Evolutionary conservation across 2,888 invertebrate genomes (phyloP), one percentile per base, ranked within the genome.

Genomic region (Antheraea yamamai): DNA sequence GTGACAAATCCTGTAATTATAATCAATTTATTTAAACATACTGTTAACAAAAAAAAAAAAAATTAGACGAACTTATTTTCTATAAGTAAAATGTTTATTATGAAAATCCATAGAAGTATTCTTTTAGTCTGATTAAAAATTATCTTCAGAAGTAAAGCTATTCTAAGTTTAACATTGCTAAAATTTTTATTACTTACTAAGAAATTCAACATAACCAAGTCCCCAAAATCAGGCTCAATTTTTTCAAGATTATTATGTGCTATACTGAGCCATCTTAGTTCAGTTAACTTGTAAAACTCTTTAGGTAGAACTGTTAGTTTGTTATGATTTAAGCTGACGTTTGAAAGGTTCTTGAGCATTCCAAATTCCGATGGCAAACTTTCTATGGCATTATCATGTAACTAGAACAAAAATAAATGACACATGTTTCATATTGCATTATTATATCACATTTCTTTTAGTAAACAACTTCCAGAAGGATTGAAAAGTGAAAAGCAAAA

Each of bases 311-410:
- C 84, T 74, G 88, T 92, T 75, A 97, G 88, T 89, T 96, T 97
- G 83, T 97, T 97, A 83, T 95, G 96, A 79, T 96, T 96, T 77
- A 97, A 86, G 88, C 97, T 97, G 64, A 97, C 85, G 84, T 96
- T 96, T 78, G 96, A 95, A 78, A 97, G 91, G 86, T 96, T 96
- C 76, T 94, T 96, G 82, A 98, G 93, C 77, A 95, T 95, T 70
- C 97, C 97, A 83, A 98, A 95, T 91, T 97, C 96, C 58, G 95
- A 87, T 12, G 98, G 98, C 78, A 98, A 89, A 73, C 91, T 92
- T 79, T 95, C 95, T 84, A 99, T 89, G 72, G 96, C 96, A 95
- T 99, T 98, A 89, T 98, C 97, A 91, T 98, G 98, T 73, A 98
- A 94, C 98, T 98, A 88, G 71, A 90, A 87, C 74, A 26, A 75